These are phyloP conservation scores for Microtus ochrogaster DNA, from an alignment of 2,113 vertebrate genomes.

Conservation along the genomic window DNA sequence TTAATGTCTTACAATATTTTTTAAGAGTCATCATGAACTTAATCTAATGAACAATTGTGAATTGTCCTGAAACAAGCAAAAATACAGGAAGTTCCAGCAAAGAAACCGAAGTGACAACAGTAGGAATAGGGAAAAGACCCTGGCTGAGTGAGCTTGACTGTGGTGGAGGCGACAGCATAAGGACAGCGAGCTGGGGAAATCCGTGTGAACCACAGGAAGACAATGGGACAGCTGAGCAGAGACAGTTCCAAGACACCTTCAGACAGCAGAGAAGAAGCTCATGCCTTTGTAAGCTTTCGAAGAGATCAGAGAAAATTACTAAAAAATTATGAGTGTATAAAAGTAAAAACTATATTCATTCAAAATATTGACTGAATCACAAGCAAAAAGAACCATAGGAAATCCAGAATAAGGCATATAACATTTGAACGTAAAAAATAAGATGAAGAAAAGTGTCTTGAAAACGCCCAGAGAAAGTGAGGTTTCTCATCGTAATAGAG, in stretches of 20 bases:
- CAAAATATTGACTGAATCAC: not conserved
- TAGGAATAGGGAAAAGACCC: not conserved
- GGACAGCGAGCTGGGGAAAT: not conserved
- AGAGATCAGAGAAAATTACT: not conserved
- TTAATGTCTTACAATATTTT: not conserved
- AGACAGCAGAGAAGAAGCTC: not conserved
- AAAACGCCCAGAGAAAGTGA: not conserved
- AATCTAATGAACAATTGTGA: not conserved
- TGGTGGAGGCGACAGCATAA: not conserved
- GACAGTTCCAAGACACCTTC: not conserved
- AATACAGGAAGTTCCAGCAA: not conserved
- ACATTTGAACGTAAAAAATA: not conserved
- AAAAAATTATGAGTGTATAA: not conserved
- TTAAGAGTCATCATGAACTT: not conserved
- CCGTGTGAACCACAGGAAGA: not conserved
- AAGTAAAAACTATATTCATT: not conserved
- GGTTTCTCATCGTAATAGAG: not conserved
- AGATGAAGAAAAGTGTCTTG: not conserved
- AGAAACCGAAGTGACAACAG: not conserved
- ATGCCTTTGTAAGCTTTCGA: not conserved
- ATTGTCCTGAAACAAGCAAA: constrained; percentile 36
- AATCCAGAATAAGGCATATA: not conserved
- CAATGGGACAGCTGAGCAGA: not conserved
- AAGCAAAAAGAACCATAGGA: not conserved
- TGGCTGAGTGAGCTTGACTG: not conserved